These are phyloP conservation scores for Danaus melanippus DNA, from an alignment of 1,140 invertebrate genomes.

Conservation along the genomic window DNA sequence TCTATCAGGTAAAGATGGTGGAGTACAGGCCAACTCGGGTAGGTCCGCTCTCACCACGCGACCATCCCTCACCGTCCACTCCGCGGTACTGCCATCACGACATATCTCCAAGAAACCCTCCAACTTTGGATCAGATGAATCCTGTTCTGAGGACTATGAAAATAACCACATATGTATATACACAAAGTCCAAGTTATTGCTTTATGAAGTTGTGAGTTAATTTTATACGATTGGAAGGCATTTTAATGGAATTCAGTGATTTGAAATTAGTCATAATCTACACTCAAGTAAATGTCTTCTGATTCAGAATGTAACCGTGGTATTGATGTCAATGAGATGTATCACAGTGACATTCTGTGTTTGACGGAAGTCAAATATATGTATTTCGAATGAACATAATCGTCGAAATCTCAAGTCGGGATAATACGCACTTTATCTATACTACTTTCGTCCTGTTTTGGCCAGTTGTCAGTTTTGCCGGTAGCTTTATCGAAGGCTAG, in stretches of 20 bases:
- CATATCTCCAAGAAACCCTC: slow-evolving; percentile 71
- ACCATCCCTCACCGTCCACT: slow-evolving; percentile 71
- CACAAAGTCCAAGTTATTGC: too few relatives aligned
- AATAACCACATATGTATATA: neutral
- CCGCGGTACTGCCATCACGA: slow-evolving; percentile 70
- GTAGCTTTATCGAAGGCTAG: slow-evolving; percentile 89
- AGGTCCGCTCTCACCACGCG: slow-evolving; percentile 58
- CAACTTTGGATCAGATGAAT: slow-evolving; percentile 27
- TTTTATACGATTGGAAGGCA: too few relatives aligned
- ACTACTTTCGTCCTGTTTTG: slow-evolving; percentile 53
- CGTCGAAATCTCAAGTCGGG: neutral
- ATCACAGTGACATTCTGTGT: too few relatives aligned
- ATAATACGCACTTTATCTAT: slow-evolving; percentile 39
- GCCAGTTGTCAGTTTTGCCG: slow-evolving; percentile 67
- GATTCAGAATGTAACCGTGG: too few relatives aligned
- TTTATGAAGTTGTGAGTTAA: too few relatives aligned
- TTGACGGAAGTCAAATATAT: neutral
- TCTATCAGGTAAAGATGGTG: slow-evolving; percentile 31
- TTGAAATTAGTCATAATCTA: too few relatives aligned
- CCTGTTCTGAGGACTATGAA: slow-evolving; percentile 31
- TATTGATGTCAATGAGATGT: too few relatives aligned
- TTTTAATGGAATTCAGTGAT: too few relatives aligned
- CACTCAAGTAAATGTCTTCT: too few relatives aligned
- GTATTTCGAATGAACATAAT: neutral
- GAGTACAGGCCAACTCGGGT: slow-evolving; percentile 53